Conservation (phyloP, 2,888 invertebrate genomes). For the Megalurothrips usitatus region DNA sequence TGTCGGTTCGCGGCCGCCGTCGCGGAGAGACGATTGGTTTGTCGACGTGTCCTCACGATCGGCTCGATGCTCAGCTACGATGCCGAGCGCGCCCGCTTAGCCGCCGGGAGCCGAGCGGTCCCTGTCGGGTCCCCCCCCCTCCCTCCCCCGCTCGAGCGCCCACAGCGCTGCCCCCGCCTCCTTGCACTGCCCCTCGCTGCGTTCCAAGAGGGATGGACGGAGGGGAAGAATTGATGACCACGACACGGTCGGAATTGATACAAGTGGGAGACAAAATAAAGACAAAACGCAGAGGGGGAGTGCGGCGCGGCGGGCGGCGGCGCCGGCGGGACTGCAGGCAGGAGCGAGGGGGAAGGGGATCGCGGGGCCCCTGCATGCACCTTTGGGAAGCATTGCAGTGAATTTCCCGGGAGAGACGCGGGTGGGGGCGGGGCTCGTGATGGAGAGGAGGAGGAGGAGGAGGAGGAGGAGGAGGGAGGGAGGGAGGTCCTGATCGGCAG, state of each 20-base stretch:
- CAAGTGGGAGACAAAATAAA: slow-evolving; percentile 23
- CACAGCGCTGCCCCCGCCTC: background rate
- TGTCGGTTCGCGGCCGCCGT: too few relatives aligned
- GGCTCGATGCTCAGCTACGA: too few relatives aligned
- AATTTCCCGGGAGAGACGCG: slow-evolving; percentile 1
- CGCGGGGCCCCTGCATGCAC: background rate
- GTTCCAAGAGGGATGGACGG: background rate
- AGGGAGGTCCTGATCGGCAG: background rate
- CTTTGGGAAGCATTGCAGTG: slow-evolving; percentile 22
- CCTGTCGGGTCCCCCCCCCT: too few relatives aligned
- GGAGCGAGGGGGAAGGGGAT: background rate
- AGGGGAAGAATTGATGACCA: slow-evolving; percentile 21
- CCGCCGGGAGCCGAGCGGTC: too few relatives aligned
- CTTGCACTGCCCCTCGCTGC: background rate
- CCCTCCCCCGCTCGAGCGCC: too few relatives aligned
- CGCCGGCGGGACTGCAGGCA: background rate
- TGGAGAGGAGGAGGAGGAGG: background rate
- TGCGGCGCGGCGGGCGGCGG: background rate
- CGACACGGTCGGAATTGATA: slow-evolving; percentile 14
- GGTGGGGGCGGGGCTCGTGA: background rate
- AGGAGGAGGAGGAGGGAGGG: background rate
- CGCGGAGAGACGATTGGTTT: too few relatives aligned
- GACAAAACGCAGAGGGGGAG: slow-evolving; percentile 6
- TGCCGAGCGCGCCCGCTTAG: too few relatives aligned
- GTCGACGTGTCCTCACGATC: too few relatives aligned